Base-by-base conservation (phyloP, 2,113 vertebrate genomes). In the Colaptes auratus region DNA sequence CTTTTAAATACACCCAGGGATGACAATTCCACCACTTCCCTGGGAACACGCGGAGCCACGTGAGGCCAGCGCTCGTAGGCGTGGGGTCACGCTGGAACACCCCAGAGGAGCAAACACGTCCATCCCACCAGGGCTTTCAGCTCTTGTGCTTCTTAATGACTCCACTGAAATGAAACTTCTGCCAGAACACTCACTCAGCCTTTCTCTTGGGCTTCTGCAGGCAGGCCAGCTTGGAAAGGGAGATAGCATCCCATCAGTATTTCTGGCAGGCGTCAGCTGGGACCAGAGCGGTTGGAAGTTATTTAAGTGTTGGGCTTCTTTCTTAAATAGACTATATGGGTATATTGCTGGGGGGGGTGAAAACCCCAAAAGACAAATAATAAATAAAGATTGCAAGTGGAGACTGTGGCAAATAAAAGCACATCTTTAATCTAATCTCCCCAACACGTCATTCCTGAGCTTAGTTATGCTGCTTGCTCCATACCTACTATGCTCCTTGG, bases 21-120 rank as follows among this genome's bases (percentile, higher is more conserved):
- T 23, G 21, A 50, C 48, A 50, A 50, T 50, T 50, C 20, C 21
- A 23, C 48, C 14, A 6, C 42, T 44, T 44, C 42, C 48, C 48
- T 50, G 48, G 48, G 48, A 27, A 10, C 17, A 9, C 19, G 0
- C 21, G 24, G 50, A 70, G 59, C 25, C 69, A 6, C 0, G 0
- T 1, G 2, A 53, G 52, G 67, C 39, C 52, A 11, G 78, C 0
- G 1, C 61, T 75, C 3, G 4, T 6, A 0, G 27, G 39, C 10
- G 1, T 25, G 35, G 19, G 19, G 77, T 12, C 5, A 66, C 0
- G 2, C 36, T 67, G 75, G 72, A 21, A 35, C 42, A 25, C 0
- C 1, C 52, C 61, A 71, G 60, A 58, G 44, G 35, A 70, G 56
- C 6, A 3, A 48, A 21, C 10, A 7, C 76, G 25, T 33, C 33